Conservation (phyloP, 2,113 vertebrate species). For the Leucoraja erinaceus region DNA sequence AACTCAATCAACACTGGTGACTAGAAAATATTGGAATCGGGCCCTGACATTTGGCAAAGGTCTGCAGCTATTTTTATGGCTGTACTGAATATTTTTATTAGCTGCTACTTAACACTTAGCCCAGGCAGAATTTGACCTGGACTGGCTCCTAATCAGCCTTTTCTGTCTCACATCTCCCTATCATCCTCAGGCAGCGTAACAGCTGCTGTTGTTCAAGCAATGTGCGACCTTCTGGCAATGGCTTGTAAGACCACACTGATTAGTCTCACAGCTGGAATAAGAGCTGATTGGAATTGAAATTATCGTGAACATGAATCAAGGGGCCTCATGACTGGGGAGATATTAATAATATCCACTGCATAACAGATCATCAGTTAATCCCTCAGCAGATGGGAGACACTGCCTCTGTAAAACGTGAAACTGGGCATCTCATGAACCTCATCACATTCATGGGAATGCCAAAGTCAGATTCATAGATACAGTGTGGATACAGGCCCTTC, state of each 20-base stretch:
- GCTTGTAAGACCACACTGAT: not conserved
- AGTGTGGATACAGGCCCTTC: too few relatives aligned
- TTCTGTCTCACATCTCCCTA: too few relatives aligned
- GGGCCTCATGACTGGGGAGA: not conserved
- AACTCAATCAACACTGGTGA: not conserved
- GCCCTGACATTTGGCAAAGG: not conserved
- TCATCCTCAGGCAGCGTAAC: not conserved
- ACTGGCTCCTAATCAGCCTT: not conserved
- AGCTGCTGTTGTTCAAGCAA: not conserved
- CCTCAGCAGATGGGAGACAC: not conserved
- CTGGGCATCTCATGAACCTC: not conserved
- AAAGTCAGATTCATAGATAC: not conserved
- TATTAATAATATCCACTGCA: not conserved
- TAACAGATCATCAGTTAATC: not conserved
- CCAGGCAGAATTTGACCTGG: not conserved
- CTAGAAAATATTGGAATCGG: not conserved
- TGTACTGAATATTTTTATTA: slow-evolving; percentile 23
- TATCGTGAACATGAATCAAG: not conserved
- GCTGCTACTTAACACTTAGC: slow-evolving; percentile 4
- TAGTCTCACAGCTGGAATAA: not conserved
- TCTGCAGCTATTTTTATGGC: not conserved
- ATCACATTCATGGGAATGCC: not conserved
- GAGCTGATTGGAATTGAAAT: not conserved
- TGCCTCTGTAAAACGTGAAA: not conserved
- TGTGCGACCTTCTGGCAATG: not conserved